Evolutionary conservation across 2,113 vertebrate genomes (phyloP).

Genomic region (Ictalurus furcatus): DNA sequence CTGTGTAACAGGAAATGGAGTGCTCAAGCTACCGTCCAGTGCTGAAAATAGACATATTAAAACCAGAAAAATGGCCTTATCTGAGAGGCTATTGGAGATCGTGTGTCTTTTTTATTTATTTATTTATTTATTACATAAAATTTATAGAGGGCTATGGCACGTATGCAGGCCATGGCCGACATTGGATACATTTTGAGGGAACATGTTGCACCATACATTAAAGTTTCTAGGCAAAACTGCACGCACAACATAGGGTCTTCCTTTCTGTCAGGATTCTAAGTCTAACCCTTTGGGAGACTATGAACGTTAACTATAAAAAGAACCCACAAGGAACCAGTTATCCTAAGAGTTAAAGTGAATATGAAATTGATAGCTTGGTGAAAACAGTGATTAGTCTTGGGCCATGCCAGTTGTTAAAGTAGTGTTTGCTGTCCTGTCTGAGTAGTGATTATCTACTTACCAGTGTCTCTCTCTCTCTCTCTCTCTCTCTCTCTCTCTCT

Average conservation of each 20-base stretch:
- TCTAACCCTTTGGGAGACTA: background rate
- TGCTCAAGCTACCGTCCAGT: conserved; percentile 42
- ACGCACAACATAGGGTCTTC: background rate
- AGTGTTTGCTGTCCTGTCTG: conserved; percentile 18
- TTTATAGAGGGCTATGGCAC: background rate
- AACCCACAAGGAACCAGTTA: background rate
- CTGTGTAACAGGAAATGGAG: conserved; percentile 55
- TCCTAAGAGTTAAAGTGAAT: background rate
- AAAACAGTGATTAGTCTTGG: conserved; percentile 46
- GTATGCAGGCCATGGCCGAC: background rate
- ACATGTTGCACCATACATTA: background rate
- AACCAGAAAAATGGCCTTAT: background rate
- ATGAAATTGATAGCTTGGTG: background rate
- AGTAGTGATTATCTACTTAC: conserved; percentile 37
- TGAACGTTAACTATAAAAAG: background rate
- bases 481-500: conserved; percentile 2
- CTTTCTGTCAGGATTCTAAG: background rate
- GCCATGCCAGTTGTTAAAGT: conserved; percentile 23
- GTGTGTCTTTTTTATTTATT: background rate
- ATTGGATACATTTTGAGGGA: background rate
- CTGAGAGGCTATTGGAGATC: background rate
- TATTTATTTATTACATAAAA: background rate
- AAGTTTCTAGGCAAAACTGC: background rate
- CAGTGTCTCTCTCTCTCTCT: conserved; percentile 8
- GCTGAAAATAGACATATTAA: conserved; percentile 47